Evolutionary conservation across 2,113 vertebrate species (phyloP).

Genomic region (Spizaetus ornatus): DNA sequence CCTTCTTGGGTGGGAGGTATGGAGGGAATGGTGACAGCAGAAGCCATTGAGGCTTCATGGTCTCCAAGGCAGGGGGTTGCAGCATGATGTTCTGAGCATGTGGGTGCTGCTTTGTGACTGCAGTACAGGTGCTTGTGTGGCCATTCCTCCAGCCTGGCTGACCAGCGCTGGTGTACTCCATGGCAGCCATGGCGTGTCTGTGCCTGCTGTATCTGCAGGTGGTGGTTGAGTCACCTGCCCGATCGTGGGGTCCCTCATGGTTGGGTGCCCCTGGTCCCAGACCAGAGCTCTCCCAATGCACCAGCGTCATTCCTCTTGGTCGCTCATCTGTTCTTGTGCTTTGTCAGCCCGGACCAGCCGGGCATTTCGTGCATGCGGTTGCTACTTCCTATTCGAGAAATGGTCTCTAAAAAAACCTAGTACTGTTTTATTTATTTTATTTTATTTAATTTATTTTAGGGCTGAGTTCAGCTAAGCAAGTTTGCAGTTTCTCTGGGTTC

Average conservation of each 20-base stretch:
- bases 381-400: background rate
- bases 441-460: background rate
- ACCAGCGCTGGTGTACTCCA: background rate
- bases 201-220: background rate
- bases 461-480: background rate
- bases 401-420: background rate
- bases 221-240: background rate
- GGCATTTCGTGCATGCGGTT: background rate
- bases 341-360: background rate
- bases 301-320: background rate
- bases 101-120: background rate
- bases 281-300: background rate
- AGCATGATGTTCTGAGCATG: background rate
- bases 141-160: background rate
- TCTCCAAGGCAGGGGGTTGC: background rate
- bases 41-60: background rate
- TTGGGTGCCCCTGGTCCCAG: background rate
- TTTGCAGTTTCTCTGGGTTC: constrained; percentile 25
- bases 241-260: background rate
- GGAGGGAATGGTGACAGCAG: background rate
- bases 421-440: background rate
- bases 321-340: background rate
- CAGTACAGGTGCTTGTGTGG: background rate
- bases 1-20: background rate
- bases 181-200: background rate